phyloP scores from a whole-genome alignment of 2,797 vertebrate species.

The Silurus lanzhouensis region DNA sequence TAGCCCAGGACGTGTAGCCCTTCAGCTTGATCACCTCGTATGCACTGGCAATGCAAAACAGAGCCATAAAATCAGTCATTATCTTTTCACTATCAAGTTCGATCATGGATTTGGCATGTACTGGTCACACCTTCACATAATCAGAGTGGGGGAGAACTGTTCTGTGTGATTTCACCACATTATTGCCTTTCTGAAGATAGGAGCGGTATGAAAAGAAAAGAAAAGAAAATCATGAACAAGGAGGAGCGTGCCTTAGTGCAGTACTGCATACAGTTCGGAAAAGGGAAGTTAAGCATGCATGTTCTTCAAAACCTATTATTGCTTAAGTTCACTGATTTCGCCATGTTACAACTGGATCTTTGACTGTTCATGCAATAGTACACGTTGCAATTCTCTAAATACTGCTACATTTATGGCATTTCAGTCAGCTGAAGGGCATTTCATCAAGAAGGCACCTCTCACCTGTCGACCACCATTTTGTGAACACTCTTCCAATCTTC shows the following conservation, averaged over 20 bases:
- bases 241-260: not conserved
- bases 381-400: not conserved
- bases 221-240: not conserved
- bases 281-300: not conserved
- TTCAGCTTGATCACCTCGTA: conserved; percentile 98
- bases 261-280: no score
- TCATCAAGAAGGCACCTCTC: conserved; percentile 46
- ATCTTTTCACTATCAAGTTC: not conserved
- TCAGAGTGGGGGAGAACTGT: not conserved
- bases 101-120: not conserved
- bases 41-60: conserved; percentile 66
- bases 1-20: conserved; percentile 97
- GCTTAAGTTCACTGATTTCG: not conserved
- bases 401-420: not conserved
- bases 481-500: conserved; percentile 93
- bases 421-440: not conserved
- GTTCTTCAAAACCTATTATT: not conserved
- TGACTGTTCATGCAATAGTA: not conserved
- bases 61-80: not conserved
- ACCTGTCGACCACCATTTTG: conserved; percentile 94
- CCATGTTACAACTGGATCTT: not conserved
- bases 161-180: not conserved
- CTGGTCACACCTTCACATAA: not conserved
- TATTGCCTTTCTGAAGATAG: not conserved
- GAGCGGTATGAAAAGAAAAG: no score